These are phyloP conservation scores for Aplodontia rufa DNA, from an alignment of 2,113 vertebrate species.

Conservation along the genomic window DNA sequence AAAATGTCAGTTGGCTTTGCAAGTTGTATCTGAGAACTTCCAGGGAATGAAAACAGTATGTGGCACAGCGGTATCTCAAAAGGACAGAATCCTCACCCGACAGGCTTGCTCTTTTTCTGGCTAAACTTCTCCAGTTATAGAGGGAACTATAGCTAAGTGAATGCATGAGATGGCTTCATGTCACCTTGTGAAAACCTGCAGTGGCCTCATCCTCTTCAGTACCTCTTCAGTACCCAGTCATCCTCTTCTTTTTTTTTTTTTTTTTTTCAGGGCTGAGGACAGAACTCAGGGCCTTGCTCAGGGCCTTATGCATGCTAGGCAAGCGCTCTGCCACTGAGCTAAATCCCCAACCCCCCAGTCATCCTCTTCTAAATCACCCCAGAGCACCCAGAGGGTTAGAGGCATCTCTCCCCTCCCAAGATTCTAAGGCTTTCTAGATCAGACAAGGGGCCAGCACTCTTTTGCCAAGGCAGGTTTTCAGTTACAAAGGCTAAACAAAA, in stretches of 20 bases:
- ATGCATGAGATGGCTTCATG: neutral
- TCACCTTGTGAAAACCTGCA: neutral
- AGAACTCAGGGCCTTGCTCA: too few species aligned
- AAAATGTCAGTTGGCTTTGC: neutral
- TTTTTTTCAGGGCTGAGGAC: too few species aligned
- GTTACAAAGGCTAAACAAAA: slow-evolving; percentile 56
- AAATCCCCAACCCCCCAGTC: neutral
- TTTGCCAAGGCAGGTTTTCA: slow-evolving; percentile 61
- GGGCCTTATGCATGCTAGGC: too few species aligned
- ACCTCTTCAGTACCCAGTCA: too few species aligned
- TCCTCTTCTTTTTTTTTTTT: too few species aligned
- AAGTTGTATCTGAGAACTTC: neutral
- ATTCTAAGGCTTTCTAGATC: neutral
- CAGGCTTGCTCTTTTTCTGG: neutral
- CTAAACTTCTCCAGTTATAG: neutral
- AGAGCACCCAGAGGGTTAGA: neutral
- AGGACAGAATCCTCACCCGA: neutral
- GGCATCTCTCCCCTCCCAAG: neutral
- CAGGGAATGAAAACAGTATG: neutral
- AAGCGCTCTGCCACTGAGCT: too few species aligned
- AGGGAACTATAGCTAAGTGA: neutral
- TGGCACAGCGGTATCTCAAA: neutral
- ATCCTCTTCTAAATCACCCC: too few species aligned
- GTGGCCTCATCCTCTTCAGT: neutral
- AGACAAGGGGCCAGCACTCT: neutral